These are phyloP conservation scores for Melanostoma scalare DNA, from an alignment of 2,888 invertebrate species.

Conservation along the genomic window DNA sequence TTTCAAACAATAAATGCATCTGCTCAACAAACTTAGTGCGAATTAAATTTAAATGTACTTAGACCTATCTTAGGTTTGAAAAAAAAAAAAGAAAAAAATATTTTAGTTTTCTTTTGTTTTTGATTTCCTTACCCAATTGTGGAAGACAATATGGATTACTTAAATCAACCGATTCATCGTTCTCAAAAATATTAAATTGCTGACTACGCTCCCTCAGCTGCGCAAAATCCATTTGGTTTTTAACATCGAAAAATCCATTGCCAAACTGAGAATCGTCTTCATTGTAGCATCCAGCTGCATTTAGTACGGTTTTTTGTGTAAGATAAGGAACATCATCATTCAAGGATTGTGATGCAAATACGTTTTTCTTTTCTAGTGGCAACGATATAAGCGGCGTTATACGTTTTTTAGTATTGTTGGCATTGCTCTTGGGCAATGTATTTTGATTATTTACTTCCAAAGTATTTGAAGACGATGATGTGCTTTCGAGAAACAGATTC, in stretches of 20 bases:
- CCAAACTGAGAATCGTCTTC: constrained; percentile 72
- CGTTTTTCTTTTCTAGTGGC: constrained; percentile 78
- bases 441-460: constrained; percentile 32
- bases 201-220: constrained; percentile 73
- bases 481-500: constrained; percentile 34
- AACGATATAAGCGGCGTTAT: constrained; percentile 78
- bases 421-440: constrained; percentile 74
- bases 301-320: constrained; percentile 83
- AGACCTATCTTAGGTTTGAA: background rate
- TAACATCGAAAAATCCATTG: constrained; percentile 73
- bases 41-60: too few species aligned
- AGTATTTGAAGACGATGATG: constrained; percentile 22
- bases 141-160: constrained; percentile 75
- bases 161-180: constrained; percentile 46
- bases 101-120: background rate
- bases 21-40: too few species aligned
- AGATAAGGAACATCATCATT: constrained; percentile 81
- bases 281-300: constrained; percentile 56
- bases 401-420: constrained; percentile 75
- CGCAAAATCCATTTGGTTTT: constrained; percentile 76
- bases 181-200: constrained; percentile 74
- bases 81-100: background rate
- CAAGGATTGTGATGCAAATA: constrained; percentile 73
- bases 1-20: too few species aligned
- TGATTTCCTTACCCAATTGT: constrained; percentile 75